Conservation (phyloP, 1,140 invertebrate species). For the Drosophila tropicalis region DNA sequence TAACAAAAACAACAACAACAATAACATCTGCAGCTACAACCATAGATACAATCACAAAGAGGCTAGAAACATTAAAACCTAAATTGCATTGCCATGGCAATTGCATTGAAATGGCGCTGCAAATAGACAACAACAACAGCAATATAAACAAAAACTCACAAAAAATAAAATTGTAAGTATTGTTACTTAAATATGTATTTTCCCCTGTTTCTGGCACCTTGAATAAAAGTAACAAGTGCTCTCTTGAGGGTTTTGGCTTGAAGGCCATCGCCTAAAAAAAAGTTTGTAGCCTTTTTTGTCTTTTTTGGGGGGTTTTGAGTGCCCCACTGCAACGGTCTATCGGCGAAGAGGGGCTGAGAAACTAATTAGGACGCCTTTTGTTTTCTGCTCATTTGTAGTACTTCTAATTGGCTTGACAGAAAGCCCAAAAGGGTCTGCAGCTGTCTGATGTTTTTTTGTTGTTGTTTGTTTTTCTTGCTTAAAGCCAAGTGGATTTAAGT, state of each 20-base stretch:
- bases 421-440: conserved; percentile 32
- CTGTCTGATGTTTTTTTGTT: background rate
- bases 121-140: conserved; percentile 26
- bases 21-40: conserved; percentile 44
- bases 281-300: conserved; percentile 21
- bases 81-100: conserved; percentile 63
- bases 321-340: background rate
- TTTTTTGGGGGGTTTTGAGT: background rate
- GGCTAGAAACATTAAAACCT: conserved; percentile 42
- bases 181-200: conserved; percentile 18
- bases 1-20: conserved; percentile 19
- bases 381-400: conserved; percentile 47
- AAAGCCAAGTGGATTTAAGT: conserved; percentile 37
- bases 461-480: conserved; percentile 27
- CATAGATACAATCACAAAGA: conserved; percentile 40
- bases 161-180: conserved; percentile 1
- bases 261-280: conserved; percentile 58
- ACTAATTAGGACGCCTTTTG: conserved; percentile 46
- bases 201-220: conserved; percentile 9
- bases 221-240: conserved; percentile 54
- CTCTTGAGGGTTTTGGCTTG: conserved; percentile 19
- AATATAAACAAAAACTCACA: background rate
- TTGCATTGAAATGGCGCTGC: conserved; percentile 53
- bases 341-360: no score
- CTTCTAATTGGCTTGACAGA: conserved; percentile 64